Evolutionary conservation across 92 coral and sea anemone species (phyloP).

Genomic region (Isaurus tuberculatus): DNA sequence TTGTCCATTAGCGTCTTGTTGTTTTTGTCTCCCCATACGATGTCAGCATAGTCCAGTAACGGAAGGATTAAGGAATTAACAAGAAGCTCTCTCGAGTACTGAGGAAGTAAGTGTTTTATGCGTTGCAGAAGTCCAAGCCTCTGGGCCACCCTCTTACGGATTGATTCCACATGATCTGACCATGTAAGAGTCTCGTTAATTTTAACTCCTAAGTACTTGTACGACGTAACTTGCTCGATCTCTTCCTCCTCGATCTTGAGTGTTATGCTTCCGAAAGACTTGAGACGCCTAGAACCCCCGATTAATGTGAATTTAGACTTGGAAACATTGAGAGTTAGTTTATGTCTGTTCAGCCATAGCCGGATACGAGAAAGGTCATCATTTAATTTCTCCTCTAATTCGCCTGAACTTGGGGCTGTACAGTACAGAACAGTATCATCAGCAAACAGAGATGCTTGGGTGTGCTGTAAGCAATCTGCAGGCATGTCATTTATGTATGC

Average conservation of each 20-base stretch:
- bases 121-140: conserved; percentile 50
- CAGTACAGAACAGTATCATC: too few relatives aligned
- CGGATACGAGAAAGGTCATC: neutral
- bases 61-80: conserved; percentile 45
- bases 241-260: neutral
- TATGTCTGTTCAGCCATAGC: conserved; percentile 43
- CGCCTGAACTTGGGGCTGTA: conserved; percentile 10
- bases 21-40: conserved; percentile 47
- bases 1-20: conserved; percentile 49
- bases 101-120: conserved; percentile 56
- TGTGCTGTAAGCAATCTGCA: too few relatives aligned
- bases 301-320: conserved; percentile 1
- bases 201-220: conserved; percentile 34
- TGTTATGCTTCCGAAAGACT: neutral
- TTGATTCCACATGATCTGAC: conserved; percentile 23
- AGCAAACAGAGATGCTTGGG: too few relatives aligned
- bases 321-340: conserved; percentile 23
- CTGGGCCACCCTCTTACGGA: conserved; percentile 49
- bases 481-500: too few relatives aligned
- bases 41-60: conserved; percentile 52
- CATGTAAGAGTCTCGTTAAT: conserved; percentile 17
- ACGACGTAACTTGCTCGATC: conserved; percentile 15
- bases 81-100: conserved; percentile 43
- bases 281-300: neutral
- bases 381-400: neutral